These are phyloP conservation scores for Microcebus murinus DNA, from an alignment of 2,113 vertebrate species.

Conservation along the genomic window DNA sequence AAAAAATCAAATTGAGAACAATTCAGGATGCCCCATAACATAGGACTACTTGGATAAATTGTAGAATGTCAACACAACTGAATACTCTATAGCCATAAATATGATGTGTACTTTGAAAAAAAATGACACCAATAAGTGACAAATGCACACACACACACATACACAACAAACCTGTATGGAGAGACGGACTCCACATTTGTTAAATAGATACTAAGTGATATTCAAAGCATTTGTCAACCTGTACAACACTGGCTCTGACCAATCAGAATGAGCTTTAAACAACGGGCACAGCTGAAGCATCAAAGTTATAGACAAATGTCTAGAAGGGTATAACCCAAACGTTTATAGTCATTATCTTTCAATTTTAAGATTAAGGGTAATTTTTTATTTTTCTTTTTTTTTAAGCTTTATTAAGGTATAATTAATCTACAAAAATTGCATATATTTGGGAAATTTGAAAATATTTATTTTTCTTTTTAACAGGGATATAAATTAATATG, in stretches of 20 bases:
- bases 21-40: neutral
- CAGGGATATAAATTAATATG: neutral
- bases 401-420: neutral
- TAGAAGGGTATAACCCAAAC: neutral
- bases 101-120: neutral
- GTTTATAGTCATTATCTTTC: neutral
- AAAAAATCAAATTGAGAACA: neutral
- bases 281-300: neutral
- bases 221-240: neutral
- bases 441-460: neutral
- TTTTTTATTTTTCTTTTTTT: neutral
- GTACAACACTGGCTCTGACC: neutral
- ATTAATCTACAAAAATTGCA: neutral
- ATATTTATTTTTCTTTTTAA: constrained; percentile 24
- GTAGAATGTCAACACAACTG: neutral
- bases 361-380: neutral
- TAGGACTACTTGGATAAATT: neutral
- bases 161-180: neutral
- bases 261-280: neutral
- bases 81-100: neutral
- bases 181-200: neutral
- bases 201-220: neutral
- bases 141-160: neutral
- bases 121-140: neutral
- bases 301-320: neutral